phyloP scores from a whole-genome alignment of 2,113 vertebrate species.

The Lutjanus erythropterus region DNA sequence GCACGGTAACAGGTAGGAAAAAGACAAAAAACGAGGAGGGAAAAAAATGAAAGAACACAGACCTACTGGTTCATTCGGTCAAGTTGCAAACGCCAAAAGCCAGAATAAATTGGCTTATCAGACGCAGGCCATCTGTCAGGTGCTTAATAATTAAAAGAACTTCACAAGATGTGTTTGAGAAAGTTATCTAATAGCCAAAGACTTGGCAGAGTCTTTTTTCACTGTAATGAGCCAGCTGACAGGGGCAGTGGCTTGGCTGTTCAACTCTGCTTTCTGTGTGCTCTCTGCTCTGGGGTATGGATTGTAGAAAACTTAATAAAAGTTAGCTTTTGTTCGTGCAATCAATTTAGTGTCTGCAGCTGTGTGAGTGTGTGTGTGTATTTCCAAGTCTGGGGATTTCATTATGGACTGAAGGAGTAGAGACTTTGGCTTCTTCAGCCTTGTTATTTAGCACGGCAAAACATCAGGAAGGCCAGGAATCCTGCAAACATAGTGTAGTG shows the following conservation, averaged over 20 bases:
- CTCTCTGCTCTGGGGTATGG: not conserved
- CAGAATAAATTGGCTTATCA: constrained; percentile 64
- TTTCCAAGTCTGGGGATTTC: not conserved
- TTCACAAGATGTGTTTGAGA: constrained; percentile 56
- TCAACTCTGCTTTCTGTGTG: constrained; percentile 22
- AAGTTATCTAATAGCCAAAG: constrained; percentile 57
- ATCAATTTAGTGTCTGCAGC: constrained; percentile 7
- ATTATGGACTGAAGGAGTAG: not conserved
- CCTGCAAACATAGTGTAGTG: not conserved
- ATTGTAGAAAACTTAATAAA: constrained; percentile 14
- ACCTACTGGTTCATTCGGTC: constrained; percentile 26
- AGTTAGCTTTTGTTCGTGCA: not conserved
- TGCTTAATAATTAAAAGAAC: constrained; percentile 62
- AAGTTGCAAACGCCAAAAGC: constrained; percentile 26
- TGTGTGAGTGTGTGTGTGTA: not conserved
- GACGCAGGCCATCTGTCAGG: constrained; percentile 55
- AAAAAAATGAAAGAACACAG: not conserved
- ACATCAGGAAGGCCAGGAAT: not conserved
- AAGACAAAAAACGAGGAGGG: not conserved
- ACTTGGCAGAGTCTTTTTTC: constrained; percentile 56
- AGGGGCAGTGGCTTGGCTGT: constrained; percentile 22
- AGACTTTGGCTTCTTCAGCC: not conserved
- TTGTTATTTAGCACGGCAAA: not conserved
- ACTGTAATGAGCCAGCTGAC: constrained; percentile 61
- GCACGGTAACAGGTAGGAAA: not conserved